Conservation (phyloP, 2,113 vertebrate genomes). For the Thamnophis sirtalis region DNA sequence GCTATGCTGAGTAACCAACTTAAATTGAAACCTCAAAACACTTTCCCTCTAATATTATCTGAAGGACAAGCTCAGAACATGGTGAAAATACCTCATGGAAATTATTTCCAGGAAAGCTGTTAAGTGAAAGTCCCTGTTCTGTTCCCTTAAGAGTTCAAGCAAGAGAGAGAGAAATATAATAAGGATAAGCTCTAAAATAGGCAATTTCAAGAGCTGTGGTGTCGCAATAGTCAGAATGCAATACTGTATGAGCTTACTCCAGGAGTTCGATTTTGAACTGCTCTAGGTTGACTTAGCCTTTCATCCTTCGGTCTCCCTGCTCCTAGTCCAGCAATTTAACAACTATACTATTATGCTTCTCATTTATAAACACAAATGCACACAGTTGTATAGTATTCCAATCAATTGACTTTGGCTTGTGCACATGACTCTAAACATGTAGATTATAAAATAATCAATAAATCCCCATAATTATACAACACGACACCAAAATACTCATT, state of each 20-base stretch:
- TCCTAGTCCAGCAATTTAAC: background rate
- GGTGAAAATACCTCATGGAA: background rate
- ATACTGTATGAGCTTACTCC: too few relatives aligned
- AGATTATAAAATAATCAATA: too few relatives aligned
- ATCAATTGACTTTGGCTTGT: background rate
- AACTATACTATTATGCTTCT: background rate
- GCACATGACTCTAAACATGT: background rate
- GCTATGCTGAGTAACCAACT: background rate
- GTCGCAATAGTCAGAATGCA: too few relatives aligned
- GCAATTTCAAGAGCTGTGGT: too few relatives aligned
- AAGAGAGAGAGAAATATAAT: background rate
- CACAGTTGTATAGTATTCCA: background rate
- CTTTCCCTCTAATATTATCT: background rate
- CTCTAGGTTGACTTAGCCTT: too few relatives aligned
- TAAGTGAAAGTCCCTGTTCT: background rate
- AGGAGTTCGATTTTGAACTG: too few relatives aligned
- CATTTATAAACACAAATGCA: background rate
- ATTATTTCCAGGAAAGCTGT: background rate
- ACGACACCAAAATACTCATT: background rate
- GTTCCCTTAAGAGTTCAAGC: background rate
- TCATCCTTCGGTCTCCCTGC: background rate
- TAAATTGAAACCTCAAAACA: background rate
- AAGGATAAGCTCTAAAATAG: background rate
- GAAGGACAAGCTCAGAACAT: background rate
- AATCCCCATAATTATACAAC: background rate